phyloP scores from a whole-genome alignment of 2,113 vertebrate genomes.

The Coturnix japonica region DNA sequence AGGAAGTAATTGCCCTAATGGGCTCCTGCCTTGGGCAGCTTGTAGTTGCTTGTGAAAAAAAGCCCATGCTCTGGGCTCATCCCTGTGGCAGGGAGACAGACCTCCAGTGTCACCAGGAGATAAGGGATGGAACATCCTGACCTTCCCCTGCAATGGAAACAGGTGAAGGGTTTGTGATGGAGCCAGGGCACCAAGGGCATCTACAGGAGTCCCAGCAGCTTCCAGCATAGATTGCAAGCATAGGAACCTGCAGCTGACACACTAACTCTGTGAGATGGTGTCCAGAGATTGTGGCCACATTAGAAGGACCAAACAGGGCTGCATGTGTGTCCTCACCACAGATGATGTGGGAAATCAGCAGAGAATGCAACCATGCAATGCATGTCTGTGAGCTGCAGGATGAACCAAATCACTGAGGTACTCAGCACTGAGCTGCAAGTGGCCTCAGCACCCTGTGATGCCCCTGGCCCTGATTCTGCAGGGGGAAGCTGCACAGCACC shows the following conservation, averaged over 20 bases:
- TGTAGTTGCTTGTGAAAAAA: not conserved
- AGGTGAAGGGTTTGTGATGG: not conserved
- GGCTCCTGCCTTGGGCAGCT: not conserved
- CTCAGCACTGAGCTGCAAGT: not conserved
- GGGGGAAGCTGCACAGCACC: not conserved
- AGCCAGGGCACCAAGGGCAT: not conserved
- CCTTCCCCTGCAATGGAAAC: not conserved
- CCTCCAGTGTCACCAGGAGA: not conserved
- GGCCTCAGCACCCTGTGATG: not conserved
- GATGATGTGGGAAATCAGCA: too few species aligned
- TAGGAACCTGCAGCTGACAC: not conserved
- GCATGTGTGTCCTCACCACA: accelerated
- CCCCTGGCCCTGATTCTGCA: not conserved
- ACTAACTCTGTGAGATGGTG: not conserved
- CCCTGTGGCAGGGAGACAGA: not conserved
- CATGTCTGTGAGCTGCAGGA: not conserved
- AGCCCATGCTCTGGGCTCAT: not conserved
- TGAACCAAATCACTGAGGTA: not conserved
- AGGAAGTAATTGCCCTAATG: not conserved
- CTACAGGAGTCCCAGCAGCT: accelerated
- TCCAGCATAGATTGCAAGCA: not conserved
- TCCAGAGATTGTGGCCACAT: not conserved
- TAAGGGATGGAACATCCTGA: not conserved
- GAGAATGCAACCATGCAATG: not conserved
- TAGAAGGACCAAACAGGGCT: not conserved